These are phyloP conservation scores for Mactromeris polynyma DNA, from an alignment of 2,888 invertebrate genomes.

Conservation along the genomic window DNA sequence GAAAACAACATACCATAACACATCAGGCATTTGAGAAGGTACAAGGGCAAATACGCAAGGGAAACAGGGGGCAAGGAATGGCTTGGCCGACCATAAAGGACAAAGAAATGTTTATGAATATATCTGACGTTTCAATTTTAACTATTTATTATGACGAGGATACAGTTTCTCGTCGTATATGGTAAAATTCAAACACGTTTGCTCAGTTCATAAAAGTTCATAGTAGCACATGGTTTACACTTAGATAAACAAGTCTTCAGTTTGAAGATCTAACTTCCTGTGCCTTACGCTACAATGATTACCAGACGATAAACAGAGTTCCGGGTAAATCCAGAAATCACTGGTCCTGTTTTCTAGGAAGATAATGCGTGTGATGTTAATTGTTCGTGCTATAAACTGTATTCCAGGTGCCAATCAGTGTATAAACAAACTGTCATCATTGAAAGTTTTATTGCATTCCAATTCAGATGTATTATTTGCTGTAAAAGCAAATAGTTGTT, in stretches of 20 bases:
- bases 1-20: too few relatives aligned
- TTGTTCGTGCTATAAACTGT: not conserved
- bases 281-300: not conserved
- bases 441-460: not conserved
- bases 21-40: too few relatives aligned
- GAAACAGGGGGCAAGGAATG: too few relatives aligned
- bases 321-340: not conserved
- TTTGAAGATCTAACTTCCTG: not conserved
- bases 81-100: too few relatives aligned
- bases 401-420: not conserved
- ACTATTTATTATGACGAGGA: too few relatives aligned
- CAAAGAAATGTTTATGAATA: too few relatives aligned
- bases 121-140: too few relatives aligned
- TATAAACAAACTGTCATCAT: not conserved
- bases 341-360: not conserved
- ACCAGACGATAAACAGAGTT: not conserved
- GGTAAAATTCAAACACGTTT: too few relatives aligned
- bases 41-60: too few relatives aligned
- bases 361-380: not conserved
- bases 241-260: not conserved
- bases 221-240: not conserved
- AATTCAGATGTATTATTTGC: not conserved
- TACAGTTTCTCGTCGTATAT: too few relatives aligned
- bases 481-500: not conserved
- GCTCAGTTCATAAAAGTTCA: not conserved